Evolutionary conservation across 2,113 vertebrate genomes (phyloP), one percentile per base, ranked within the genome.

Genomic region (Crypturellus undulatus): DNA sequence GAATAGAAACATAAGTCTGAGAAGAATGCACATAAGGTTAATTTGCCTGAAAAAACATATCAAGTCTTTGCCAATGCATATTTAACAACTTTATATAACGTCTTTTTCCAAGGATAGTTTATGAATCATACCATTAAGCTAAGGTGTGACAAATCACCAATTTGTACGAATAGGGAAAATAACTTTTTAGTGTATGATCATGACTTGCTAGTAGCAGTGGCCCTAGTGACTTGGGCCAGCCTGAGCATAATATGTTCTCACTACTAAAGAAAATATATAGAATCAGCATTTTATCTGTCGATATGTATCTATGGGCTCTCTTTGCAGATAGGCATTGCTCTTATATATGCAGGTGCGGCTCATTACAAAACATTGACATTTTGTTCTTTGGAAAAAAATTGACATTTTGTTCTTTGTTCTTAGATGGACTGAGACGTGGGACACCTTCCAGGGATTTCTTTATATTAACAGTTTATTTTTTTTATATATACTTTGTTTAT

Each of bases 341-440:
- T 38, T 38, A 45, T 45, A 45, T 90, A 62, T 3, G 21, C 3
- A 62, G 16, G 11, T 9, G 32, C 15, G 40, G 9, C 34, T 34
- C 5, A 59, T 75, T 16, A 68, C 10, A 34, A 68, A 79, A 59
- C 3, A 62, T 0, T 17, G 3, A 1, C 12, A 4, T 1, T 21
- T 63, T 73, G 3, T 36, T 84, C 34, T n/a, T 70, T 43, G 58
- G 38, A n/a, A n/a, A n/a, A n/a, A n/a, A n/a, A n/a, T 0, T 17
- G 3, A 1, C 12, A 4, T 1, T 21, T 62, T 73, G 3, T 36
- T 84, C 34, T n/a, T 70, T 43, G 58, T n/a, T n/a, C n/a, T n/a
- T n/a, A n/a, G 5, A n/a, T 16, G 6, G 5, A 0, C 0, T 60
- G 63, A 20, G 11, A 26, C 15, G 6, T 13, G 14, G 52, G 54